phyloP scores from a whole-genome alignment of 2,888 invertebrate genomes.

The Leptinotarsa rubiginosa region DNA sequence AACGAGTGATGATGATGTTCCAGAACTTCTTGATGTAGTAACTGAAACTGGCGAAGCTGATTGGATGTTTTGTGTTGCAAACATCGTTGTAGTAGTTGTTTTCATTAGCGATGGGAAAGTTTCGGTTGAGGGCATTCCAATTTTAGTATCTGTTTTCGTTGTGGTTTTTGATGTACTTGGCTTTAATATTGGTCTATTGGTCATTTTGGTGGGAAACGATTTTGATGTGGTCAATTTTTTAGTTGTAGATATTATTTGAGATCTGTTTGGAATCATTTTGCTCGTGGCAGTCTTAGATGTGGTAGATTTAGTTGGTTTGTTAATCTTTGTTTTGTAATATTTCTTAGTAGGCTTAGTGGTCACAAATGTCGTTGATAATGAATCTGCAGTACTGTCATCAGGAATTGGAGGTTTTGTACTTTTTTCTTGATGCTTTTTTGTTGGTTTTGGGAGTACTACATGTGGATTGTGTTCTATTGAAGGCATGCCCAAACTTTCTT shows the following conservation, averaged over 20 bases:
- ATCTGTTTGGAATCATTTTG: not conserved
- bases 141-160: not conserved
- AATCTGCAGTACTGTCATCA: not conserved
- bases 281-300: slow-evolving; percentile 3
- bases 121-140: not conserved
- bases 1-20: not conserved
- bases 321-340: slow-evolving; percentile 14
- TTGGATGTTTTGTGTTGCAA: slow-evolving; percentile 15
- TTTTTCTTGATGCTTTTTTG: slow-evolving; percentile 23
- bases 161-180: slow-evolving; percentile 16
- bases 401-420: slow-evolving; percentile 1
- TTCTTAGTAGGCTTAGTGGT: slow-evolving; percentile 26
- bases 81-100: slow-evolving; percentile 7
- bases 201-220: slow-evolving; percentile 9
- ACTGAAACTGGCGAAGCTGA: slow-evolving; percentile 5
- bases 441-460: slow-evolving; percentile 24
- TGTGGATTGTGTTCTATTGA: slow-evolving; percentile 3
- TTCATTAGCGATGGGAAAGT: not conserved
- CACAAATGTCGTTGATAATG: not conserved
- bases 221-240: not conserved
- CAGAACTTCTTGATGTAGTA: not conserved
- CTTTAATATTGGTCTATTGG: slow-evolving; percentile 33
- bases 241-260: slow-evolving; percentile 14
- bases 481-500: not conserved
- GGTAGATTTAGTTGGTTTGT: slow-evolving; percentile 13